Base-by-base conservation (phyloP, 2,888 invertebrate genomes). In the Eilema caniola region DNA sequence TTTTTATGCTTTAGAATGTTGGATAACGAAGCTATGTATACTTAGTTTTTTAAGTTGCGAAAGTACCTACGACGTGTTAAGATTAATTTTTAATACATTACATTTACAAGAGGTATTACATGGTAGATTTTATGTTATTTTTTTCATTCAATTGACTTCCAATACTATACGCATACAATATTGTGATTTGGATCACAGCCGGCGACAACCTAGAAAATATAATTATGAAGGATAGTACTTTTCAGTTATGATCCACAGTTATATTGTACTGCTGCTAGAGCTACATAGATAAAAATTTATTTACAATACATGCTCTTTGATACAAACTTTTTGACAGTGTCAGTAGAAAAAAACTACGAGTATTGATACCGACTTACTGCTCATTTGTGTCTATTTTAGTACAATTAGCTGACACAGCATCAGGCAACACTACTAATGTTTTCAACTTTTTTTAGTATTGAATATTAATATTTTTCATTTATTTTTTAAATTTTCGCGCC, bases 101-200 rank as follows among this genome's bases (percentile, higher is more conserved):
- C 23, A n/a, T 59, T 28, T 56, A 33, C 8, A 57, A 62, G 57
- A 62, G 24, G 31, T 67, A 62, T 24, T 62, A 67, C 20, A 8
- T 67, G 24, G 23, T 31, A 37, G 8, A 24, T 28, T 66, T 67
- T 63, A 16, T 20, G n/a, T 66, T 62, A 60, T 72, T 67, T 60
- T 66, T 16, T 16, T 74, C 59, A n/a, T n/a, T n/a, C 59, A 76
- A 80, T 79, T 79, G 76, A 73, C 72, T 70, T 71, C 66, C 57
- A 72, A 69, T 66, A 71, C 77, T 61, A 69, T 67, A 68, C 25
- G 62, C 80, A 75, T 67, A 78, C 82, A 75, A 79, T 76, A 81
- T 67, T 88, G 85, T 87, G 88, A 86, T 85, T 83, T 71, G 72
- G 76, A 81, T 88, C 88, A 89, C 88, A 89, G 87, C 88, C 87